These are phyloP conservation scores for Lamprotornis superbus DNA, from an alignment of 2,113 vertebrate species.

Conservation along the genomic window DNA sequence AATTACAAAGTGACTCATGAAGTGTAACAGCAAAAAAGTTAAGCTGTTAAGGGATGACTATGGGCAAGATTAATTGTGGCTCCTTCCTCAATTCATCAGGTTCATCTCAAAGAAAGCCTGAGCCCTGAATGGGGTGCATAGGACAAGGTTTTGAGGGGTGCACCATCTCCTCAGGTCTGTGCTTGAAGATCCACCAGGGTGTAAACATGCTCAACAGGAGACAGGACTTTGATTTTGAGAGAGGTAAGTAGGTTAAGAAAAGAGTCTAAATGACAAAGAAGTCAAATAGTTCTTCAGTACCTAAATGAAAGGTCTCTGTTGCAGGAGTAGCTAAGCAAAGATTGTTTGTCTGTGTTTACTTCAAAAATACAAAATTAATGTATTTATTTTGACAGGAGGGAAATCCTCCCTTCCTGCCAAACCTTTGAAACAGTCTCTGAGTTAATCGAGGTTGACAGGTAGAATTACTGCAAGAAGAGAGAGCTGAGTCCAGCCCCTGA, in stretches of 20 bases:
- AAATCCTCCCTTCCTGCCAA: constrained; percentile 28
- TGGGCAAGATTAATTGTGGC: background rate
- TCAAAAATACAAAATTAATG: constrained; percentile 3
- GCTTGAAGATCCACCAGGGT: background rate
- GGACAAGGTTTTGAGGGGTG: background rate
- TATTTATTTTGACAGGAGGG: background rate
- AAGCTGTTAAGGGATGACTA: background rate
- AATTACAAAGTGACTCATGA: background rate
- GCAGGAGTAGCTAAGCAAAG: background rate
- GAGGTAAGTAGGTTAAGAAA: background rate
- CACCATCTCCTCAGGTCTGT: background rate
- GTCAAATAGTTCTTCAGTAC: background rate
- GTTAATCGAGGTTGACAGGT: background rate
- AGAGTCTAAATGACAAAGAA: background rate
- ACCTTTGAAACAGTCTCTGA: background rate
- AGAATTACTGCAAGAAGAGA: background rate
- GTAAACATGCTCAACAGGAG: background rate
- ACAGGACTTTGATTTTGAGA: background rate
- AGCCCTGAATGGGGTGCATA: background rate
- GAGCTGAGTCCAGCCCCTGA: background rate
- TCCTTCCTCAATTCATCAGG: background rate
- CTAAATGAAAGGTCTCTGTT: background rate
- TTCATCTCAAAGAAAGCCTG: background rate
- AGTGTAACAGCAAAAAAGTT: background rate
- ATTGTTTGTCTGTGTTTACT: background rate